Evolutionary conservation across 1,140 invertebrate genomes (phyloP), one percentile per base, ranked within the genome.

Genomic region (Drosophila rhopaloa): DNA sequence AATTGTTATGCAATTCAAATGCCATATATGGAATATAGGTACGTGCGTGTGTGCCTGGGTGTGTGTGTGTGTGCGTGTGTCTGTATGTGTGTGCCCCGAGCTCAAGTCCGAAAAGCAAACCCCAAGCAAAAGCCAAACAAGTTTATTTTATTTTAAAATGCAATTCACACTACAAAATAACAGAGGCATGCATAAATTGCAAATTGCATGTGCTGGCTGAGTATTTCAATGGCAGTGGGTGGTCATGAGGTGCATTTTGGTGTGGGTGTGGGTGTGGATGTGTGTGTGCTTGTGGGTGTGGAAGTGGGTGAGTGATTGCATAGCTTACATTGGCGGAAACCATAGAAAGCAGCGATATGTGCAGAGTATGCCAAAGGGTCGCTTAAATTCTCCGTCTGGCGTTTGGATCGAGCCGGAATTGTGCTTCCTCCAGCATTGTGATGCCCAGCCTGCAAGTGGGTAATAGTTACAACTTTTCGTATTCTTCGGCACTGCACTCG

Each of bases 281-380:
- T 16, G 16, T 16, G 16, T 16, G 1, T 16, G 8, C n/a, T n/a
- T 38, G 58, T 40, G 38, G 46, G 40, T 9, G 6, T 53, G 47
- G 14, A 6, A 2, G 6, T 13, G 9, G n/a, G 8, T 56, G 59
- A 57, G n/a, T 70, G 67, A 77, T 85, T 75, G 83, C 61, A 79
- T 66, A 76, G 91, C 91, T 91, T 86, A 92, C 91, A 91, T 85
- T 55, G 91, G 91, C 61, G 91, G 90, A 84, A 92, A 92, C 91
- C 91, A 92, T 57, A 92, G 83, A 59, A 91, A 89, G 51, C 91
- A 92, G 43, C 85, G 91, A 90, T 91, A 92, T 77, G 86, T 92
- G 77, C 91, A 92, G 65, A 92, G 76, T 79, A 92, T 92, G 41
- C 91, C 91, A 72, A 91, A 91, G 37, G 91, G 91, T 32, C 91